Evolutionary conservation across 2,888 invertebrate genomes (phyloP).

Genomic region (Clusia tigrina): DNA sequence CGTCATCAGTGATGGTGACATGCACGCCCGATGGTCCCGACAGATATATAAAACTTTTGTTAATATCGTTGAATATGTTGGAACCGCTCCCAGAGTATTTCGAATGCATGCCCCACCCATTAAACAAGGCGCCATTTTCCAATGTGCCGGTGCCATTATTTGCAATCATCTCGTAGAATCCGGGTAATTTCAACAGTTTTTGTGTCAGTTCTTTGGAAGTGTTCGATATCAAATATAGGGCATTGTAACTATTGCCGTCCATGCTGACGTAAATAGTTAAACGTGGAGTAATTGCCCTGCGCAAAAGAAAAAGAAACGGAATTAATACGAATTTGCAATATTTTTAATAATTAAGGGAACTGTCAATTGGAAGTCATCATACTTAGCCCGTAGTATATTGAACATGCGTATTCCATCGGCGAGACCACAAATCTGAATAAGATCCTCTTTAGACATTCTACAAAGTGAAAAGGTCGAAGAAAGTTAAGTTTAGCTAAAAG

Average conservation of each 20-base stretch:
- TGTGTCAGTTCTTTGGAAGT: slow-evolving; percentile 72
- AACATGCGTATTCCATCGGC: slow-evolving; percentile 93
- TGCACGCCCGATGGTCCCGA: slow-evolving; percentile 86
- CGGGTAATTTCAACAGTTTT: slow-evolving; percentile 72
- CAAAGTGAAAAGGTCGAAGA: too few species aligned
- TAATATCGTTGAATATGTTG: slow-evolving; percentile 66
- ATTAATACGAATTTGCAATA: neutral
- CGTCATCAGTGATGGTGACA: slow-evolving; percentile 84
- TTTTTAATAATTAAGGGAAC: neutral
- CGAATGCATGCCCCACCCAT: slow-evolving; percentile 57
- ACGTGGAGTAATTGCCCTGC: slow-evolving; percentile 75
- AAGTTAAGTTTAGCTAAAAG: too few species aligned
- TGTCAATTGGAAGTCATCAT: slow-evolving; percentile 54
- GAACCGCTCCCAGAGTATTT: slow-evolving; percentile 64
- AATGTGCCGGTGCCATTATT: slow-evolving; percentile 47
- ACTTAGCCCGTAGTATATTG: slow-evolving; percentile 88
- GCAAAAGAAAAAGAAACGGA: slow-evolving; percentile 15
- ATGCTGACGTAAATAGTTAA: slow-evolving; percentile 84
- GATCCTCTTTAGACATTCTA: slow-evolving; percentile 85
- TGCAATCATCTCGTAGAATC: slow-evolving; percentile 61
- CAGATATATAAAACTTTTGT: slow-evolving; percentile 72
- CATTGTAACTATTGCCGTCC: slow-evolving; percentile 77
- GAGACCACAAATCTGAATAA: slow-evolving; percentile 92
- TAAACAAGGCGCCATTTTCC: slow-evolving; percentile 47
- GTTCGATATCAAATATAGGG: slow-evolving; percentile 78